Evolutionary conservation across 2,113 vertebrate species (phyloP), one percentile per base, ranked within the genome.

Genomic region (Amblyopsis rosae): DNA sequence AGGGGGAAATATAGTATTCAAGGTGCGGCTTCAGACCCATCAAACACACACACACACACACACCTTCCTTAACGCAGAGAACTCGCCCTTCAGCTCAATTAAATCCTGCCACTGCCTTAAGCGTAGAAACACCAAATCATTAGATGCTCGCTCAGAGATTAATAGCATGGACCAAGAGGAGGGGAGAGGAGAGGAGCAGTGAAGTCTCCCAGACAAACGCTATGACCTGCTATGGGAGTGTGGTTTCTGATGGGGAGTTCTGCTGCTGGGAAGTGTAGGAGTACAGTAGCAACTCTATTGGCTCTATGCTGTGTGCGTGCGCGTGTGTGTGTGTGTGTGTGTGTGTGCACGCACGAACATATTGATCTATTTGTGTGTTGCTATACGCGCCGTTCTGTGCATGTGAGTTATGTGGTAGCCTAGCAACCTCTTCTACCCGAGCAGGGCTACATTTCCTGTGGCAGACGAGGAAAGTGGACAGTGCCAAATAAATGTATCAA

Each of bases 391-490:
- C 26, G 26, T 26, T 26, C 26, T 26, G 26, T 26, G 26, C 26
- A 26, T 26, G 26, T 26, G 26, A 1, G 12, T 3, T 41, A 82
- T 62, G 65, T 8, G 35, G 66, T 79, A 8, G 76, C 70, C 69
- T 73, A 77, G 85, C 79, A 83, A 85, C 77, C 4, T 45, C 32
- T 59, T 12, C 33, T 11, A 63, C 47, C 41, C 13, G 55, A 59
- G 54, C 46, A 65, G 9, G 59, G 26, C 3, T 12, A 49, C 63
- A 77, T 72, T 79, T 81, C 56, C 66, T 67, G 75, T 33, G 35
- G 35, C 4, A 58, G 61, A 41, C 60, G 70, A 75, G 66, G 53
- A 78, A 55, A 49, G 12, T 49, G 12, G 67, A 17, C 47, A 32
- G 12, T 51, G n/a, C 49, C 60, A 35, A 59, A 68, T 8, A 56